Evolutionary conservation across 2,113 vertebrate genomes (phyloP).

Genomic region (Glaucomys volans): DNA sequence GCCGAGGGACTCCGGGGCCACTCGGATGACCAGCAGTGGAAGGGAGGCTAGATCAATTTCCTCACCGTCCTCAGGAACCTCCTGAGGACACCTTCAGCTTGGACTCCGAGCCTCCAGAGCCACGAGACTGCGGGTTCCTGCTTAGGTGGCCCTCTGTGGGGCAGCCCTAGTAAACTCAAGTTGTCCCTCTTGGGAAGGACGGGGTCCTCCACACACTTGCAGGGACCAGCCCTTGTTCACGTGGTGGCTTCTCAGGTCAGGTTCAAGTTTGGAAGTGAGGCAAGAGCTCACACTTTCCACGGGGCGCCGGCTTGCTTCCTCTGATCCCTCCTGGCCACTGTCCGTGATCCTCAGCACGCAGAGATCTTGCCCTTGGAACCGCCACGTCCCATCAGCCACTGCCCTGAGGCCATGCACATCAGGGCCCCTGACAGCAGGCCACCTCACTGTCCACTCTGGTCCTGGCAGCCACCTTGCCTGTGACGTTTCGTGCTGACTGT

Average conservation of each 20-base stretch:
- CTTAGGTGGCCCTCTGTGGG: neutral
- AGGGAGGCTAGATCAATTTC: neutral
- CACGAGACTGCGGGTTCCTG: neutral
- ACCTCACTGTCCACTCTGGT: neutral
- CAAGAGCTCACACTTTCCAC: too few relatives aligned
- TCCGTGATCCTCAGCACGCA: too few relatives aligned
- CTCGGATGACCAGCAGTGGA: neutral
- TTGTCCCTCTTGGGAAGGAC: neutral
- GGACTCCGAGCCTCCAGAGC: neutral
- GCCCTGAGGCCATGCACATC: neutral
- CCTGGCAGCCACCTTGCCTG: neutral
- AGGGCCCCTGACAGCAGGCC: too few relatives aligned
- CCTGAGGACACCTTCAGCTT: neutral
- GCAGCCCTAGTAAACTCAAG: neutral
- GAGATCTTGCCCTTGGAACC: neutral
- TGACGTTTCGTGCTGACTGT: neutral
- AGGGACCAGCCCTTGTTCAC: too few relatives aligned
- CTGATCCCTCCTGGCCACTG: neutral
- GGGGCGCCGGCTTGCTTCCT: too few relatives aligned
- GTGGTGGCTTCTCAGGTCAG: neutral
- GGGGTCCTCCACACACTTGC: neutral
- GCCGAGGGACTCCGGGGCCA: fast-evolving
- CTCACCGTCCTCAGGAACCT: neutral
- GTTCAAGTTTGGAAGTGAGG: neutral
- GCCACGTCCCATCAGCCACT: neutral